Conservation (phyloP, 2,888 invertebrate genomes). For the Andricus quercusramuli region DNA sequence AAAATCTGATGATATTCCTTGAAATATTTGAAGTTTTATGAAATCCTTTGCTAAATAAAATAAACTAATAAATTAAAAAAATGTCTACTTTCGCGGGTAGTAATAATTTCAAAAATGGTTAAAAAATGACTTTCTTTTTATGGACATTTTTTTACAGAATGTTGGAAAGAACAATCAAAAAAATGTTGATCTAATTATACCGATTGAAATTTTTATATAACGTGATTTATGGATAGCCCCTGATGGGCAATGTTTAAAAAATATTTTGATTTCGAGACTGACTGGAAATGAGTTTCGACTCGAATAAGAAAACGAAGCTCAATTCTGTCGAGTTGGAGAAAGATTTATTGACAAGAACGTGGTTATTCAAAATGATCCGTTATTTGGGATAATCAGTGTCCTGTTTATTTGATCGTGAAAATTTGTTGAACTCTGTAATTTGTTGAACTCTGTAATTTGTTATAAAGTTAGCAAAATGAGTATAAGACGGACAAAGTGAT, state of each 20-base stretch:
- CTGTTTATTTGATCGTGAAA: not conserved
- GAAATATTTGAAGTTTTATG: too few relatives aligned
- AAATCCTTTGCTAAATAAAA: too few relatives aligned
- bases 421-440: constrained; percentile 3
- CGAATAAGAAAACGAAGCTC: not conserved
- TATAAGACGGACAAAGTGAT: constrained; percentile 6
- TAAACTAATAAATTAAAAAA: too few relatives aligned
- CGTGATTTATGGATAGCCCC: too few relatives aligned
- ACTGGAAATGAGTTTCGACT: not conserved
- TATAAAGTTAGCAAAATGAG: not conserved
- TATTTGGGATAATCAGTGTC: not conserved
- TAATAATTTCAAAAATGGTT: too few relatives aligned
- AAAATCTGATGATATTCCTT: too few relatives aligned
- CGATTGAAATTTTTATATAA: too few relatives aligned
- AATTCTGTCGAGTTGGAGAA: not conserved
- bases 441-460: constrained; percentile 15
- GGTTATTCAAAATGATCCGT: not conserved
- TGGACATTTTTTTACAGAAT: too few relatives aligned
- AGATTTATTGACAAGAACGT: not conserved
- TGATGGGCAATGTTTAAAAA: not conserved
- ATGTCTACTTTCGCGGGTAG: too few relatives aligned
- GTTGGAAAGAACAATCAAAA: too few relatives aligned
- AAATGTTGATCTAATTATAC: too few relatives aligned
- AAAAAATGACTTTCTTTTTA: too few relatives aligned
- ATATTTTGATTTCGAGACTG: not conserved